Conservation (phyloP, 2,888 invertebrate genomes). For the Hetaerina titia region DNA sequence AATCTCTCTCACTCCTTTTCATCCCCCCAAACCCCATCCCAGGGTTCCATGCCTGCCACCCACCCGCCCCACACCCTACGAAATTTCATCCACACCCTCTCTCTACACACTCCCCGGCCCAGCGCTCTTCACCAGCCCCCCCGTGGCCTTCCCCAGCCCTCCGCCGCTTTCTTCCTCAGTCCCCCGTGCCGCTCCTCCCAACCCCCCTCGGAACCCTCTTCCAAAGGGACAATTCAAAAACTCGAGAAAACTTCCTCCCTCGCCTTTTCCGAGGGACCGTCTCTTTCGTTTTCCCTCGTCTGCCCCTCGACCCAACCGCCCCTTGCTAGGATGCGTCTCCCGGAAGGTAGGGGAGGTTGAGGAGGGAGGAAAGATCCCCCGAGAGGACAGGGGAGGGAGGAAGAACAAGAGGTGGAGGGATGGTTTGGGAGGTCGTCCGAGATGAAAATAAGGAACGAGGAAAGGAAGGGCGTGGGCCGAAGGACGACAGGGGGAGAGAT, state of each 20-base stretch:
- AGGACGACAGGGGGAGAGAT: too few species aligned
- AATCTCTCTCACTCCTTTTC: not conserved
- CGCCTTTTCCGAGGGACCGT: not conserved
- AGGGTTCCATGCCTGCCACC: not conserved
- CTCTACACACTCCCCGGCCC: not conserved
- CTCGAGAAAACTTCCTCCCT: not conserved
- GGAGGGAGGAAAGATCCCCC: not conserved
- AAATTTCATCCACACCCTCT: not conserved
- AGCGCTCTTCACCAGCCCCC: not conserved
- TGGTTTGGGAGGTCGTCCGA: not conserved
- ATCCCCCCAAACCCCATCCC: not conserved
- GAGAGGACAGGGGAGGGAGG: not conserved
- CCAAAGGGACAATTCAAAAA: constrained; percentile 22
- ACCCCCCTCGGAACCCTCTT: not conserved
- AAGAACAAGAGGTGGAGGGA: not conserved
- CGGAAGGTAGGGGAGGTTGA: not conserved
- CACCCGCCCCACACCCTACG: not conserved
- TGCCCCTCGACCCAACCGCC: not conserved
- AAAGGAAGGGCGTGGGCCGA: not conserved
- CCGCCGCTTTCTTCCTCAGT: not conserved
- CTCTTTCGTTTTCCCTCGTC: not conserved
- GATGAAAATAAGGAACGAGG: not conserved
- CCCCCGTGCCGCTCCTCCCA: not conserved
- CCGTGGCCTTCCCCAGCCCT: too few species aligned
- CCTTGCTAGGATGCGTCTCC: not conserved